Evolutionary conservation across 2,797 vertebrate species (phyloP).

Genomic region (Geotrypetes seraphini): DNA sequence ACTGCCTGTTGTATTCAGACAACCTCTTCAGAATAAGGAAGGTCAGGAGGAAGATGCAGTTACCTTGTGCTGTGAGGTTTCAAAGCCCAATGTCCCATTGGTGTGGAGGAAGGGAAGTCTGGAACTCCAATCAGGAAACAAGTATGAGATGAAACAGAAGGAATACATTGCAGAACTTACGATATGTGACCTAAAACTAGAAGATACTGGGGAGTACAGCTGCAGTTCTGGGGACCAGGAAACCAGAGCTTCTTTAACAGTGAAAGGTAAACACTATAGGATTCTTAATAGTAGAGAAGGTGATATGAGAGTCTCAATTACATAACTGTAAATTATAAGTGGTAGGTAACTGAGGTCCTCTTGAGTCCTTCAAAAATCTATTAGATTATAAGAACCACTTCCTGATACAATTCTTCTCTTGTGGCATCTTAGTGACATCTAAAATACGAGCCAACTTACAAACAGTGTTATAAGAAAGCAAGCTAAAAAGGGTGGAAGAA

Average conservation of each 20-base stretch:
- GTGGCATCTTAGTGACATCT: too few relatives aligned
- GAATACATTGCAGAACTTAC: slow-evolving; percentile 55
- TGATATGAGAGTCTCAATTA: too few relatives aligned
- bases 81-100: slow-evolving; percentile 37
- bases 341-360: too few relatives aligned
- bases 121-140: slow-evolving; percentile 9
- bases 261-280: slow-evolving; percentile 50
- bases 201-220: slow-evolving; percentile 46
- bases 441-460: too few relatives aligned
- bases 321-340: too few relatives aligned
- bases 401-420: too few relatives aligned
- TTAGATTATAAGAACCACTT: too few relatives aligned
- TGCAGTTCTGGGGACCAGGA: slow-evolving; percentile 39
- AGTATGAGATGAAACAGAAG: slow-evolving; percentile 54
- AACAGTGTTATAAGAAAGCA: too few relatives aligned
- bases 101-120: slow-evolving; percentile 41
- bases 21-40: not conserved
- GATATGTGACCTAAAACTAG: slow-evolving; percentile 48
- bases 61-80: slow-evolving; percentile 41
- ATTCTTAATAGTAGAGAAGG: too few relatives aligned
- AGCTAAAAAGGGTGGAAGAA: too few relatives aligned
- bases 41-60: slow-evolving; percentile 15
- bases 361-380: too few relatives aligned
- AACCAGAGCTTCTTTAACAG: slow-evolving; percentile 28
- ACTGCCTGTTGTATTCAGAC: not conserved